Evolutionary conservation across 2,113 vertebrate genomes (phyloP).

Genomic region (Chloroceryle aenea): DNA sequence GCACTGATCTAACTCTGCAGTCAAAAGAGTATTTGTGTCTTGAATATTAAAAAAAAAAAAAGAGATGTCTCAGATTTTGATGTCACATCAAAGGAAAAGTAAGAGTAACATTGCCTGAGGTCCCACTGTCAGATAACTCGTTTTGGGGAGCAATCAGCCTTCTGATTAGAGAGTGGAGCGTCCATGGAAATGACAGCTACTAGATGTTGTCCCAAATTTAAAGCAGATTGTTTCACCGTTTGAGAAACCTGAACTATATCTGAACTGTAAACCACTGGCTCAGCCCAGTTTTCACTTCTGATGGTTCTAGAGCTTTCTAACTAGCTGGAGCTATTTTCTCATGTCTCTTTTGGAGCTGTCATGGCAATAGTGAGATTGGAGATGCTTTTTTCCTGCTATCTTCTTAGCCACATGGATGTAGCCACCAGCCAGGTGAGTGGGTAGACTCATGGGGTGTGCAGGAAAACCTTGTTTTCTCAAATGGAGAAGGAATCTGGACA

Average conservation of each 20-base stretch:
- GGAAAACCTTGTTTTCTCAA: not conserved
- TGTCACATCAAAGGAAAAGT: not conserved
- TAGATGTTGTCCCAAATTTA: not conserved
- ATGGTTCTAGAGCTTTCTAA: not conserved
- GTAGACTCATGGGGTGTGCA: not conserved
- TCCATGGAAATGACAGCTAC: not conserved
- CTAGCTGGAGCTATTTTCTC: not conserved
- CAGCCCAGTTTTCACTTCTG: not conserved
- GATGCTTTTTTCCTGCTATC: not conserved
- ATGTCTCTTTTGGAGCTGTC: not conserved
- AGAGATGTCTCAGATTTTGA: not conserved
- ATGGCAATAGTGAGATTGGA: not conserved
- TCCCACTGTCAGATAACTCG: not conserved
- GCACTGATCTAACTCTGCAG: not conserved
- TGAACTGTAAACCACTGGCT: not conserved
- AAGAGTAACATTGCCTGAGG: not conserved
- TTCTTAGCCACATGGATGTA: not conserved
- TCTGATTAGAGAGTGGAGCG: not conserved
- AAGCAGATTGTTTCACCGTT: not conserved
- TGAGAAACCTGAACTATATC: not conserved
- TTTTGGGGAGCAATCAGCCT: not conserved
- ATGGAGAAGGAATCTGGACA: not conserved
- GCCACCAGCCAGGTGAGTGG: slow-evolving; percentile 23
- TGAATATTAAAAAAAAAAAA: not conserved
- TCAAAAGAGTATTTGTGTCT: not conserved